These are phyloP conservation scores for Drosophila melanogaster DNA, from an alignment of 1,140 invertebrate genomes.

Conservation along the genomic window Release_6_plus_ISO1_MT NC_004354.4:12077501-12078000, in stretches of 20 bases:
- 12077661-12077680: conserved; percentile 54
- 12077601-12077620: conserved; percentile 28
- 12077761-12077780: background rate
- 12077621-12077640: conserved; percentile 32
- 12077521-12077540: background rate
- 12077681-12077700: conserved; percentile 5
- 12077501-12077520: background rate
- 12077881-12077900: no score
- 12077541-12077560: conserved; percentile 44
- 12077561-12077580: conserved; percentile 69
- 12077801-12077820: no score
- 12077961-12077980: no score
- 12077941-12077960: no score
- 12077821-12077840: no score
- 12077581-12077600: conserved; percentile 76
- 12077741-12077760: background rate
- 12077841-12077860: no score
- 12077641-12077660: conserved; percentile 69
- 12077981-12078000: no score
- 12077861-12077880: no score
- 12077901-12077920: no score
- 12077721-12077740: background rate
- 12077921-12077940: no score
- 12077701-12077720: conserved; percentile 6
- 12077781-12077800: no score